phyloP scores from a whole-genome alignment of 2,888 invertebrate species.

The Drosophila stalkeri region DNA sequence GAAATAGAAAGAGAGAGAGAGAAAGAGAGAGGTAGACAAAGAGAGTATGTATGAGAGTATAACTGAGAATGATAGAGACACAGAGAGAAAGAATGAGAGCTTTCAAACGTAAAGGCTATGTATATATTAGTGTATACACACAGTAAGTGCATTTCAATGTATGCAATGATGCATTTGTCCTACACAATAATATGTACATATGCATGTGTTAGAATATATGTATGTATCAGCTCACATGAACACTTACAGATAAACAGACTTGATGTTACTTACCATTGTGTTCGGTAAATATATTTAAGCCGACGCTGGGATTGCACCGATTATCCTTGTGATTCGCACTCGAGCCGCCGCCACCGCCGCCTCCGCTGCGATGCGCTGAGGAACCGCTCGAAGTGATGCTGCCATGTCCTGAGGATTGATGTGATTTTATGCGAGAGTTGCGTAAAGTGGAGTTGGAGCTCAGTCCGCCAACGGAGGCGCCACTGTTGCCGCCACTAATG shows the following conservation, averaged over 20 bases:
- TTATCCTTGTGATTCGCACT: conserved; percentile 88
- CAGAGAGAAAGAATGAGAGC: conserved; percentile 5
- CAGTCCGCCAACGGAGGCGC: conserved; percentile 63
- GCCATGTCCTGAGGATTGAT: conserved; percentile 64
- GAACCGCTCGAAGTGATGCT: conserved; percentile 81
- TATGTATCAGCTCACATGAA: conserved; percentile 28
- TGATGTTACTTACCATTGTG: conserved; percentile 92
- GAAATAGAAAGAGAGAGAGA: conserved; percentile 19
- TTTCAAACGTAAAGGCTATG: conserved; percentile 47
- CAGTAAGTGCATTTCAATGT: conserved; percentile 57
- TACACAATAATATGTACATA: not conserved
- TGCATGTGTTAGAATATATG: not conserved
- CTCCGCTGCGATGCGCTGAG: conserved; percentile 79
- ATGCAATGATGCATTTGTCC: conserved; percentile 48
- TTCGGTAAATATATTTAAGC: conserved; percentile 97
- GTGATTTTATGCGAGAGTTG: conserved; percentile 89
- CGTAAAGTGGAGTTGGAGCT: conserved; percentile 88
- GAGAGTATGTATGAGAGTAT: not conserved
- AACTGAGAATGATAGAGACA: conserved; percentile 9
- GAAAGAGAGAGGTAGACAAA: not conserved
- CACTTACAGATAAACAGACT: not conserved
- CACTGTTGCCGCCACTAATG: conserved; percentile 77
- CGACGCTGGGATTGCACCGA: conserved; percentile 87
- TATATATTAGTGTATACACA: conserved; percentile 40
- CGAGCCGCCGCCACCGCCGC: conserved; percentile 27